Conservation (phyloP, 1,140 invertebrate genomes). For the Drosophila elegans region DNA sequence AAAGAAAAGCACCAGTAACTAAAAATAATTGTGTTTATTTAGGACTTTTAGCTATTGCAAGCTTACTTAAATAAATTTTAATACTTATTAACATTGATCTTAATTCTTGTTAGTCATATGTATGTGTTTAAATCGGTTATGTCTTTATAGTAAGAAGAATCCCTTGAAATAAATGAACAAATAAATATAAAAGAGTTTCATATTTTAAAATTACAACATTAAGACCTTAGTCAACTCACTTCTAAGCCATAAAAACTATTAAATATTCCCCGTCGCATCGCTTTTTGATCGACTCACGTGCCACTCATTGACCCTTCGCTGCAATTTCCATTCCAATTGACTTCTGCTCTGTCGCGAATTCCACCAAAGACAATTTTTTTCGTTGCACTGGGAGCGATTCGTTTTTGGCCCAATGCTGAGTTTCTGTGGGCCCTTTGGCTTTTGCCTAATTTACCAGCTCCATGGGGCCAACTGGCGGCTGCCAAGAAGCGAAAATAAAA, state of each 20-base stretch:
- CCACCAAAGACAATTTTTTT: constrained; percentile 40
- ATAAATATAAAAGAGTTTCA: no score
- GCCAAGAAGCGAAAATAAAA: constrained; percentile 69
- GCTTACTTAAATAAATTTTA: no score
- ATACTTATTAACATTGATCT: no score
- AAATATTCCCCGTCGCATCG: not conserved
- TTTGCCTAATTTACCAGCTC: constrained; percentile 74
- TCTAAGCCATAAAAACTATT: not conserved
- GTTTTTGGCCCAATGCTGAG: constrained; percentile 25
- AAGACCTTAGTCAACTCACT: no score
- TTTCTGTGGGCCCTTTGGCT: constrained; percentile 56
- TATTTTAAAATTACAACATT: not conserved
- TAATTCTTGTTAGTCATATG: no score
- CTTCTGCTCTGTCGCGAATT: constrained; percentile 41
- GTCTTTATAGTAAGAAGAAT: no score
- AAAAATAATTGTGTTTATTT: no score
- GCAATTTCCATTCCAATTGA: constrained; percentile 49
- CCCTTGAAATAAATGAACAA: no score
- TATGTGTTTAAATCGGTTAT: no score
- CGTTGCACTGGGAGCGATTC: constrained; percentile 1
- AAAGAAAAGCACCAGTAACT: no score
- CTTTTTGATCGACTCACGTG: constrained; percentile 43
- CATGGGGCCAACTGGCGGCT: constrained; percentile 48
- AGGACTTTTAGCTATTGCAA: no score
- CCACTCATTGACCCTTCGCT: constrained; percentile 30